Conservation (phyloP, 2,888 invertebrate species). For the Dynastes maya region DNA sequence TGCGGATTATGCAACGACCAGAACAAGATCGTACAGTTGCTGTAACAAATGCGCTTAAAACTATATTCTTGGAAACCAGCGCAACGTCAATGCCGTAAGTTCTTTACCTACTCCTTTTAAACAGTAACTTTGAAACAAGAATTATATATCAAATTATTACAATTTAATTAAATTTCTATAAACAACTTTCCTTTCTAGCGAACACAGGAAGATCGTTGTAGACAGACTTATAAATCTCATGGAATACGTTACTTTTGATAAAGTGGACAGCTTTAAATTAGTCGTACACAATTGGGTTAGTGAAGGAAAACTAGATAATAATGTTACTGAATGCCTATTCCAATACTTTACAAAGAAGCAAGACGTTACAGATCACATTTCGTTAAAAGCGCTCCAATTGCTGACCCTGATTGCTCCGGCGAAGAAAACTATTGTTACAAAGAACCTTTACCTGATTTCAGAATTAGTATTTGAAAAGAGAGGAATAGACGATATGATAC, state of each 20-base stretch:
- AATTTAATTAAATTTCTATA: not conserved
- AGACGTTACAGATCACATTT: constrained; percentile 80
- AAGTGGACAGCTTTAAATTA: constrained; percentile 76
- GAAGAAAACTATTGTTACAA: constrained; percentile 67
- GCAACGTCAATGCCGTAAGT: constrained; percentile 39
- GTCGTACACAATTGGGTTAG: constrained; percentile 77
- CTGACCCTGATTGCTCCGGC: constrained; percentile 82
- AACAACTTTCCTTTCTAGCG: constrained; percentile 64
- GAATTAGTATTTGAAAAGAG: constrained; percentile 78
- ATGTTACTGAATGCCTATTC: constrained; percentile 83
- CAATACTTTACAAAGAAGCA: constrained; percentile 81
- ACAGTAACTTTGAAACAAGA: not conserved
- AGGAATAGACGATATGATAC: constrained; percentile 71
- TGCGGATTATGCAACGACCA: constrained; percentile 85
- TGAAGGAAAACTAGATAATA: constrained; percentile 73
- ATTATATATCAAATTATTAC: not conserved
- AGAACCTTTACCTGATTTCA: constrained; percentile 83
- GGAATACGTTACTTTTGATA: constrained; percentile 74
- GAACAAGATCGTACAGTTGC: constrained; percentile 84
- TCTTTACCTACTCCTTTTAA: not conserved
- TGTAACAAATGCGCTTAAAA: constrained; percentile 84
- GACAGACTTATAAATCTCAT: constrained; percentile 75
- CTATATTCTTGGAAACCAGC: constrained; percentile 77
- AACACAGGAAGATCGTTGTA: constrained; percentile 74
- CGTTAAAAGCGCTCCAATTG: constrained; percentile 82